Evolutionary conservation across 2,888 invertebrate species (phyloP).

Genomic region (Drosophila leonis): DNA sequence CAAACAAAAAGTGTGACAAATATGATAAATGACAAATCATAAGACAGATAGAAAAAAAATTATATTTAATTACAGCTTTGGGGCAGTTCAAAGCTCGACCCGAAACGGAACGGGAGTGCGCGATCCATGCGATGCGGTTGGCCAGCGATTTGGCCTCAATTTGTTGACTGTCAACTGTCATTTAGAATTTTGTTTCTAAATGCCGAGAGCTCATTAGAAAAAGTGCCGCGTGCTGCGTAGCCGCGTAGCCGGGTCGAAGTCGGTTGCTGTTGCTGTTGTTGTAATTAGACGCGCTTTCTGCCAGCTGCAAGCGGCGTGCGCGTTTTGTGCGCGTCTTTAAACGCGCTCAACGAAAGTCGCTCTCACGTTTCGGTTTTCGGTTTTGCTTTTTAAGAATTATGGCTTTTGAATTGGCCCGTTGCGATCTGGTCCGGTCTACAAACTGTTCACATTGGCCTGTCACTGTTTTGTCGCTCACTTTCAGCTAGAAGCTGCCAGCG

Average conservation of each 20-base stretch:
- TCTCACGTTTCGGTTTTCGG: constrained; percentile 63
- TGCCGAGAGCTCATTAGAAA: constrained; percentile 59
- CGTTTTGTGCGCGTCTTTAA: constrained; percentile 47
- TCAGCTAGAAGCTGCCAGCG: constrained; percentile 38
- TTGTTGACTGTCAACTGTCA: constrained; percentile 59
- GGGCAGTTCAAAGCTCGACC: constrained; percentile 14
- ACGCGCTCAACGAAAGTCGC: constrained; percentile 60
- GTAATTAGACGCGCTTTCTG: constrained; percentile 68
- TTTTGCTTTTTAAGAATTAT: constrained; percentile 61
- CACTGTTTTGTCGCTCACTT: constrained; percentile 66
- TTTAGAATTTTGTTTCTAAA: constrained; percentile 45
- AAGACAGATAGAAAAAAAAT: neutral
- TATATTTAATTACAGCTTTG: constrained; percentile 32
- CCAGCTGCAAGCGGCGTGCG: constrained; percentile 37
- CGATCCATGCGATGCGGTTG: constrained; percentile 26
- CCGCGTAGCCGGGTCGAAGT: constrained; percentile 8
- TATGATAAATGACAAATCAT: constrained; percentile 31
- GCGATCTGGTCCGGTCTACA: constrained; percentile 33
- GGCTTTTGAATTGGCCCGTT: constrained; percentile 56
- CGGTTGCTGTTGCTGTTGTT: constrained; percentile 7
- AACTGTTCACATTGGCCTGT: constrained; percentile 38
- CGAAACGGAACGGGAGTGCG: constrained; percentile 5
- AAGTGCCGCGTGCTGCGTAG: constrained; percentile 56
- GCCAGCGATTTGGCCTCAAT: constrained; percentile 52
- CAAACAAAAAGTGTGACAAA: constrained; percentile 35